Conservation (phyloP, 2,888 invertebrate species). For the Sepiola atlantica region DNA sequence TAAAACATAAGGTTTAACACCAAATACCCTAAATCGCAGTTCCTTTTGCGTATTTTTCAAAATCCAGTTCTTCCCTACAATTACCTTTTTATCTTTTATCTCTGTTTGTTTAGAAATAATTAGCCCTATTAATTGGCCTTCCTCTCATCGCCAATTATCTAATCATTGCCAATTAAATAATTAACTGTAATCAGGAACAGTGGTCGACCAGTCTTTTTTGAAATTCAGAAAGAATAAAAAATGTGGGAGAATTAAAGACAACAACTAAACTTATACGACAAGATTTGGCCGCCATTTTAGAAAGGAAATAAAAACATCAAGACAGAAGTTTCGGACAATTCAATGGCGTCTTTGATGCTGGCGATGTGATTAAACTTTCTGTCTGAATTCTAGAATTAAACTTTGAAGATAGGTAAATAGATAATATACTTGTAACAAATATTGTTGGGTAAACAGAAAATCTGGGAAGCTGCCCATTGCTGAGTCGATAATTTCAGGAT, state of each 20-base stretch:
- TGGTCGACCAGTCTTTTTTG: not conserved
- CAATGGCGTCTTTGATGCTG: not conserved
- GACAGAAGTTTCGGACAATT: not conserved
- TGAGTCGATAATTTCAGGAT: not conserved
- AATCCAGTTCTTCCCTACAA: not conserved
- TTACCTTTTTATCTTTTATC: not conserved
- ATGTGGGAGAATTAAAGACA: not conserved
- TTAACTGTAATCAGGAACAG: not conserved
- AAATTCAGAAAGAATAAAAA: not conserved
- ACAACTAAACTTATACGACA: not conserved
- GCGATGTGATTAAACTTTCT: not conserved
- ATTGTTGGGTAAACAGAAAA: not conserved
- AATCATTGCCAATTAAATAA: not conserved
- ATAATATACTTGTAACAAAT: not conserved
- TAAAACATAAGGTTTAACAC: not conserved
- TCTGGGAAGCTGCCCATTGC: not conserved
- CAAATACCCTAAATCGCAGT: not conserved
- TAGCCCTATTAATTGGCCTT: not conserved
- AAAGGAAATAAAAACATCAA: not conserved
- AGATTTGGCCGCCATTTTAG: not conserved
- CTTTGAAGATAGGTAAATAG: slow-evolving; percentile 2
- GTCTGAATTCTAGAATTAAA: not conserved
- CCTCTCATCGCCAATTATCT: not conserved
- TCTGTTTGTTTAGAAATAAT: not conserved
- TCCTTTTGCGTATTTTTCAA: not conserved